These are phyloP conservation scores for Cheumatopsyche charites DNA, from an alignment of 1,140 invertebrate species.

Conservation along the genomic window DNA sequence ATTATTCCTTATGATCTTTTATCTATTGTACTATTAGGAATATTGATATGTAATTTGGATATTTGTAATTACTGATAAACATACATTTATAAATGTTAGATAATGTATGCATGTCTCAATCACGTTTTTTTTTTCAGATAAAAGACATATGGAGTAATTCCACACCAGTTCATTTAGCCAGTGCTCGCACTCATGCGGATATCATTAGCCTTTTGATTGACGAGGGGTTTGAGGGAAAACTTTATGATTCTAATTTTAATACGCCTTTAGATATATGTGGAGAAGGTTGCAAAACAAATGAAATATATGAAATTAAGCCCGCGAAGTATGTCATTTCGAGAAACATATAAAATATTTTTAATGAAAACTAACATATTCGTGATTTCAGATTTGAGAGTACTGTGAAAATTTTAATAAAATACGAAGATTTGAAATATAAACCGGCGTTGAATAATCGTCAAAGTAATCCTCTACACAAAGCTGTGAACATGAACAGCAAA, in stretches of 20 bases:
- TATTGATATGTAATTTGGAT: too few species aligned
- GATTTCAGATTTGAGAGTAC: constrained; percentile 32
- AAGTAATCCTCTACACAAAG: constrained; percentile 65
- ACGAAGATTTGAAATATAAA: constrained; percentile 15
- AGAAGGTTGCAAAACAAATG: constrained; percentile 45
- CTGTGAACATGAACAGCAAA: constrained; percentile 61
- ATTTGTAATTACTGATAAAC: too few species aligned
- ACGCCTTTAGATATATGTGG: constrained; percentile 61
- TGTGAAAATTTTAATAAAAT: constrained; percentile 30
- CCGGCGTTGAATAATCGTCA: background rate
- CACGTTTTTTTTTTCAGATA: constrained; percentile 24
- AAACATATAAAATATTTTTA: background rate
- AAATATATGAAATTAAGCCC: background rate
- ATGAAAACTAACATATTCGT: background rate
- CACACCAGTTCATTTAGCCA: constrained; percentile 60
- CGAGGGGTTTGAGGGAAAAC: constrained; percentile 57
- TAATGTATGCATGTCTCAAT: too few species aligned
- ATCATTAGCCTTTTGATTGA: constrained; percentile 57
- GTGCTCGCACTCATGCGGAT: constrained; percentile 53
- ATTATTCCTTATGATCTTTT: too few species aligned
- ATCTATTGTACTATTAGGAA: too few species aligned
- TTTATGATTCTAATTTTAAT: constrained; percentile 51
- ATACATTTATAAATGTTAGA: too few species aligned
- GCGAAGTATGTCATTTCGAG: background rate
- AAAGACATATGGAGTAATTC: constrained; percentile 50